A percentile compares a stretch with the other conserved stretches of the same genome.
Evolutionary conservation across 2,113 vertebrate genomes (phyloP).

Genomic region (Lepisosteus oculatus): DNA sequence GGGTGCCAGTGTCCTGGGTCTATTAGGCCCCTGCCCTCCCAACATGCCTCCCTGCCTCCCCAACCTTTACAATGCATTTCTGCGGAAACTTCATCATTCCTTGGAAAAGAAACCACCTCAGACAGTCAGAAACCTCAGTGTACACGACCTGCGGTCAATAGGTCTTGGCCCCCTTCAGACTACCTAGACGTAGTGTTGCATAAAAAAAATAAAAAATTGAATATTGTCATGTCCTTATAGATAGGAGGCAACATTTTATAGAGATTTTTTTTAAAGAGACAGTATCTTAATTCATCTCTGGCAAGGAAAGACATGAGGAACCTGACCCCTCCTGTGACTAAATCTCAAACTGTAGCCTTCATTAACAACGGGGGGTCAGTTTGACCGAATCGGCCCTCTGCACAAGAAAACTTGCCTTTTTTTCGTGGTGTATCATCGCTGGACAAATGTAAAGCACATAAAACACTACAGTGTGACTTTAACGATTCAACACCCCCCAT

Average conservation of each 20-base stretch:
- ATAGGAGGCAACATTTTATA: conserved; percentile 75
- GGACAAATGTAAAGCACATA: conserved; percentile 45
- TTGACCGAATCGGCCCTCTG: conserved; percentile 7
- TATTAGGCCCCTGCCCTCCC: conserved; percentile 69
- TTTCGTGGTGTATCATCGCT: conserved; percentile 18
- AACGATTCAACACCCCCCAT: conserved; percentile 12
- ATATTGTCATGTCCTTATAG: conserved; percentile 95
- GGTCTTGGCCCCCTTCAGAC: conserved; percentile 81
- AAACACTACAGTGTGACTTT: conserved; percentile 28
- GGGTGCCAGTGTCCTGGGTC: conserved; percentile 98
- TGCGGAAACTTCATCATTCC: conserved; percentile 55
- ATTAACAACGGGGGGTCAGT: conserved; percentile 24
- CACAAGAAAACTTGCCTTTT: conserved; percentile 14
- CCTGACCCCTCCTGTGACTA: background rate
- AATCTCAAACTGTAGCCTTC: conserved; percentile 16
- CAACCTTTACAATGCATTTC: conserved; percentile 42
- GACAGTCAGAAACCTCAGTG: conserved; percentile 72
- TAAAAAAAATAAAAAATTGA: conserved; percentile 73
- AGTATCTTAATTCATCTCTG: conserved; percentile 38
- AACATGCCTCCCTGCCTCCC: conserved; percentile 32
- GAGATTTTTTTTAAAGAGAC: conserved; percentile 70
- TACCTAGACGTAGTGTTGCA: conserved; percentile 89
- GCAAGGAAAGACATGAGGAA: background rate
- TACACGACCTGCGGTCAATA: conserved; percentile 68
- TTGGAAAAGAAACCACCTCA: conserved; percentile 65